These are phyloP conservation scores for Hydrolagus colliei DNA, from an alignment of 2,797 vertebrate genomes.

Conservation along the genomic window DNA sequence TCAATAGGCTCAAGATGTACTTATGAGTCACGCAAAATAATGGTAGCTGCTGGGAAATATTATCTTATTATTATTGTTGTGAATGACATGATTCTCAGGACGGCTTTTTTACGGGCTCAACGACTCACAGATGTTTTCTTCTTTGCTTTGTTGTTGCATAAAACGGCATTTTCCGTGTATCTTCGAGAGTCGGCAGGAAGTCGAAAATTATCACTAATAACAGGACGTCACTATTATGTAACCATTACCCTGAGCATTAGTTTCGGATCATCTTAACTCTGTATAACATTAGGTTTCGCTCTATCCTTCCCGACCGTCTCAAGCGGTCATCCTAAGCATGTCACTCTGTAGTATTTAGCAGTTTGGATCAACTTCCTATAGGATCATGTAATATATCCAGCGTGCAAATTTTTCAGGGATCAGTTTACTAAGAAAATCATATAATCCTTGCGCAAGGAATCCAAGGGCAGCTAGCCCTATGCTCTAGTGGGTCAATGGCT, in stretches of 20 bases:
- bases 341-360: background rate
- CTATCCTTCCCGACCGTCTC: background rate
- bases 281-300: background rate
- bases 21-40: constrained; percentile 24
- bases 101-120: constrained; percentile 28
- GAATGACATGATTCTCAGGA: constrained; percentile 10
- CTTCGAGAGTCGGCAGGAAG: constrained; percentile 17
- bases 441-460: background rate
- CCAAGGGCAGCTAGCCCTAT: background rate
- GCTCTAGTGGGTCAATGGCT: no score
- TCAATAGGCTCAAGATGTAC: background rate
- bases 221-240: constrained; percentile 6
- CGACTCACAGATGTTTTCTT: constrained; percentile 24
- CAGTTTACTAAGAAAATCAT: background rate
- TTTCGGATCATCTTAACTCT: background rate
- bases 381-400: background rate
- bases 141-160: constrained; percentile 24
- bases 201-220: constrained; percentile 27
- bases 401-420: no score
- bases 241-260: constrained; percentile 8
- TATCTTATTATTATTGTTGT: constrained; percentile 29
- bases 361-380: background rate
- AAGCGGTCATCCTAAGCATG: background rate
- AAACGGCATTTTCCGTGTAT: background rate
- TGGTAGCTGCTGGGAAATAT: constrained; percentile 28